Conservation (phyloP, 64 coral and sea anemone species). For the Platygyra sinensis region DNA sequence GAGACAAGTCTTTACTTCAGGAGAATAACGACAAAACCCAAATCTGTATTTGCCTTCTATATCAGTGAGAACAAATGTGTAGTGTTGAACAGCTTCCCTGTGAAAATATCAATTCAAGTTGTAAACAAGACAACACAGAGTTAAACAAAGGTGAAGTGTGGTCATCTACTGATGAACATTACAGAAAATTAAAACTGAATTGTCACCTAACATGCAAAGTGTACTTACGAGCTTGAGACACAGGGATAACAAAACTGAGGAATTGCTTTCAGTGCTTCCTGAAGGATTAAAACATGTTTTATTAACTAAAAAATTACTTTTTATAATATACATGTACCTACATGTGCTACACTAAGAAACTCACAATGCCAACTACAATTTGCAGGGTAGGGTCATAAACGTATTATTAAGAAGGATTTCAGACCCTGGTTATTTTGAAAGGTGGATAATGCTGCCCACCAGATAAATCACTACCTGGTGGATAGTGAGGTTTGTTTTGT, state of each 20-base stretch:
- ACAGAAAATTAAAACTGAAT: not conserved
- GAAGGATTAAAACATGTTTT: not conserved
- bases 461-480: too few relatives aligned
- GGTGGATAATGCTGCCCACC: too few relatives aligned
- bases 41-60: slow-evolving; percentile 90
- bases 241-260: slow-evolving; percentile 83
- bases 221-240: slow-evolving; percentile 82
- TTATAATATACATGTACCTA: too few relatives aligned
- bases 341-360: too few relatives aligned
- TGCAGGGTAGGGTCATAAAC: too few relatives aligned
- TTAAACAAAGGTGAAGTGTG: too few relatives aligned
- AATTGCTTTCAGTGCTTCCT: slow-evolving; percentile 85
- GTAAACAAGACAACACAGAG: not conserved
- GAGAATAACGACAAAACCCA: slow-evolving; percentile 97
- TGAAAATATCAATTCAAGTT: not conserved
- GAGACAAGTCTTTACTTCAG: slow-evolving; percentile 89
- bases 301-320: too few relatives aligned
- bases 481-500: too few relatives aligned
- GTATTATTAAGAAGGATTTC: too few relatives aligned
- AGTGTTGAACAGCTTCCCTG: slow-evolving; percentile 93
- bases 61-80: slow-evolving; percentile 95
- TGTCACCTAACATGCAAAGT: not conserved
- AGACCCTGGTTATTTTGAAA: too few relatives aligned
- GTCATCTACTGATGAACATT: too few relatives aligned
- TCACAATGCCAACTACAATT: too few relatives aligned